These are phyloP conservation scores for Drosophila prostipennis DNA, from an alignment of 2,888 invertebrate genomes.

Conservation along the genomic window DNA sequence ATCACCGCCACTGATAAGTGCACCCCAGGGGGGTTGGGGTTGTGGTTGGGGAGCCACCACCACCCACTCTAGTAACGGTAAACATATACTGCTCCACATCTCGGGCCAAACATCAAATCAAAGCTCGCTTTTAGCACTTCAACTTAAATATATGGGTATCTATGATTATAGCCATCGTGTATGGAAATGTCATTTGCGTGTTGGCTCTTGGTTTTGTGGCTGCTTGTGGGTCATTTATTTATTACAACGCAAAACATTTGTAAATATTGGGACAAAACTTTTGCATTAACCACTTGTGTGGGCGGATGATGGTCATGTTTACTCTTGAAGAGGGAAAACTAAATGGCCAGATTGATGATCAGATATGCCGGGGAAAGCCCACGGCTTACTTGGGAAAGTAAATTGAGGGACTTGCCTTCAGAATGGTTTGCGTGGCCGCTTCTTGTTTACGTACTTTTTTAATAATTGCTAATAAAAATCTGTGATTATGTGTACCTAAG, in stretches of 20 bases:
- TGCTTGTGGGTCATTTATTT: constrained; percentile 51
- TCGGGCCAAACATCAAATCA: constrained; percentile 53
- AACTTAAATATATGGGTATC: constrained; percentile 40
- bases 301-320: constrained; percentile 10
- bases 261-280: constrained; percentile 72
- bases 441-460: too few species aligned
- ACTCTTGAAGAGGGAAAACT: not conserved
- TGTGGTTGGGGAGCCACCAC: constrained; percentile 43
- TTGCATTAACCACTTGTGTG: constrained; percentile 58
- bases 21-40: constrained; percentile 22
- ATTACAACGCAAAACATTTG: constrained; percentile 68
- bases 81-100: constrained; percentile 19
- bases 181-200: constrained; percentile 71
- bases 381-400: not conserved
- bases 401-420: not conserved
- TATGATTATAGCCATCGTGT: constrained; percentile 12
- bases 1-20: constrained; percentile 64
- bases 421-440: not conserved
- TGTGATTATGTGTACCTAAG: not conserved
- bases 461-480: too few species aligned
- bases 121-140: constrained; percentile 74
- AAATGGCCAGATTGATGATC: not conserved
- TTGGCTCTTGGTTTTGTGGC: constrained; percentile 30
- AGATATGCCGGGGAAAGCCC: not conserved
- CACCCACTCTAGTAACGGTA: constrained; percentile 27